phyloP scores from a whole-genome alignment of 1,140 invertebrate species.

The Pteromalus puparum region DNA sequence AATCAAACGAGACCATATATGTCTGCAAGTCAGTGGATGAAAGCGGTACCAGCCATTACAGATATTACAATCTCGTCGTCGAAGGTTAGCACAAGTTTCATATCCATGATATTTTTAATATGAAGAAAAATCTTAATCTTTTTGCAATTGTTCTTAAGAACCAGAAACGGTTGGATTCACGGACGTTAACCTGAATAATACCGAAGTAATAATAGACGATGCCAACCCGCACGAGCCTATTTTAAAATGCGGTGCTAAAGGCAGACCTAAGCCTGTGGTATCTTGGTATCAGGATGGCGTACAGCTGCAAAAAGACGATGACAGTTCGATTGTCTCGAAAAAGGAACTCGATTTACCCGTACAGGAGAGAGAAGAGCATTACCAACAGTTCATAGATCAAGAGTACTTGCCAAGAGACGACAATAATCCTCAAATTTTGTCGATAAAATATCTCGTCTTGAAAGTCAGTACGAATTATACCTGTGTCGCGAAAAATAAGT shows the following conservation, averaged over 20 bases:
- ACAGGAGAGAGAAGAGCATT: not conserved
- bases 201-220: not conserved
- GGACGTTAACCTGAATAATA: not conserved
- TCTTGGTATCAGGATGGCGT: not conserved
- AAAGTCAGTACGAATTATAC: not conserved
- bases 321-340: not conserved
- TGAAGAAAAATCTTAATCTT: too few relatives aligned
- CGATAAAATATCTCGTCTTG: not conserved
- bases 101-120: too few relatives aligned
- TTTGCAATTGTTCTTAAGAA: not conserved
- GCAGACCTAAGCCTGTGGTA: not conserved
- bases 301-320: not conserved
- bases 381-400: not conserved
- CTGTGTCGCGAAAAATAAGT: not conserved
- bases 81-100: not conserved
- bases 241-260: not conserved
- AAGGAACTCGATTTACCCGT: not conserved
- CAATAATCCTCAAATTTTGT: not conserved
- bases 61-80: not conserved
- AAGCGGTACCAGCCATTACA: not conserved
- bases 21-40: not conserved
- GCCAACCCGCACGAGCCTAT: not conserved
- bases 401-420: not conserved
- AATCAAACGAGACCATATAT: not conserved
- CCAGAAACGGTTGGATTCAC: not conserved